Evolutionary conservation across 2,113 vertebrate genomes (phyloP), one percentile per base, ranked within the genome.

Genomic region (Cynopterus brachyotis): DNA sequence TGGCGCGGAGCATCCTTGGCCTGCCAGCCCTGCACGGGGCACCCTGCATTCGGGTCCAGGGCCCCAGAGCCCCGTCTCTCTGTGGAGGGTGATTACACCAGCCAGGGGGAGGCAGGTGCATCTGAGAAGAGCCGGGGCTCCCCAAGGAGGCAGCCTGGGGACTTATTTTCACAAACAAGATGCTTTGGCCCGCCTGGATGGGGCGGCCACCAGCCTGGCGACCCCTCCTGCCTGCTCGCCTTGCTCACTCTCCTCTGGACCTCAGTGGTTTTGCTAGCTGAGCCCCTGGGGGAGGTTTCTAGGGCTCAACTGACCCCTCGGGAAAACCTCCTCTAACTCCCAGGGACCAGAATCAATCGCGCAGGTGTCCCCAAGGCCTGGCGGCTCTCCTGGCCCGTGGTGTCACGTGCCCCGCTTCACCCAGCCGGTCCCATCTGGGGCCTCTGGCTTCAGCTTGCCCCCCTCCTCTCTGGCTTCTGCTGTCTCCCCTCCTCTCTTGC

Each of bases 291-390:
- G 95, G 78, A 91, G 47, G 82, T 96, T 96, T 89, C 94, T 66
- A 82, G 82, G 85, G 78, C 82, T 76, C 12, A 84, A 93, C 66
- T 94, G 91, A 89, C 96, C 96, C 92, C 79, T 67, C 1, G 0
- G 91, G 96, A 94, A 93, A 96, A 92, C 81, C 72, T 73, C 47
- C 10, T 37, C 50, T 20, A 32, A 26, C 30, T 45, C 85, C 85
- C 53, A 30, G 53, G 64, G 88, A 32, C 73, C 67, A 16, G 81
- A 96, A 96, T 97, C 95, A 95, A 95, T 87, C 89, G 88, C 96
- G 66, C 94, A 53, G 93, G 79, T 15, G 2, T 0, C 19, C 3
- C 85, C 5, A 20, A 35, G 8, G 9, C 35, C 30, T 11, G 20
- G 72, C 4, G 9, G 81, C 81, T 91, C 67, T 82, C 81, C 50